Percentiles rank a stretch among this genome's conserved stretches.
These are phyloP conservation scores for Calonectris borealis DNA, from an alignment of 2,113 vertebrate genomes.

Conservation along the genomic window DNA sequence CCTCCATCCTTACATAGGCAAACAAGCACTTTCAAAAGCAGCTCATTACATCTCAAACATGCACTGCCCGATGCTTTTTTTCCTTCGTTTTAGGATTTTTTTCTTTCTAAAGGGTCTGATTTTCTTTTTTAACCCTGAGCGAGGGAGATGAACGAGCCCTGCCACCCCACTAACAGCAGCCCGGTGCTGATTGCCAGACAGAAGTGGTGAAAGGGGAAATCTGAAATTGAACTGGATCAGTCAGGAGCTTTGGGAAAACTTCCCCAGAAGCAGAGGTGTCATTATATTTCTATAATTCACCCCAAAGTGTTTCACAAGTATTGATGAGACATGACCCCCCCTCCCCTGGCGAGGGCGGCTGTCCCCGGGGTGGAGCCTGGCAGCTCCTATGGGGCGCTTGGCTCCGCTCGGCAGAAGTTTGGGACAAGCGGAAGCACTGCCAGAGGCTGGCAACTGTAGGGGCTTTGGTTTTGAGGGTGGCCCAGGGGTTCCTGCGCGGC, in stretches of 20 bases:
- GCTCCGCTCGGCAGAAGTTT: rapidly evolving
- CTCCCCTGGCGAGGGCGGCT: background rate
- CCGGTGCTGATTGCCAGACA: background rate
- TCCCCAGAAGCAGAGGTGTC: background rate
- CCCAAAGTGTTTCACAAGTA: background rate
- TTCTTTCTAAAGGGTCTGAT: background rate
- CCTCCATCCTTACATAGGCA: background rate
- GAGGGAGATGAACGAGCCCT: background rate
- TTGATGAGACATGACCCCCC: background rate
- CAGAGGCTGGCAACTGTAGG: background rate
- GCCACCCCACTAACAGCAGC: background rate
- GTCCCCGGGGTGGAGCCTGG: background rate
- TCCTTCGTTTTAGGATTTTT: background rate
- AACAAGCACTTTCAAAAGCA: background rate
- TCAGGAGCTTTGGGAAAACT: background rate
- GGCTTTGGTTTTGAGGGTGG: background rate
- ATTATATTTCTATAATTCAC: background rate
- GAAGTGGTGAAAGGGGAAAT: background rate
- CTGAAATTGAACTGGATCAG: background rate
- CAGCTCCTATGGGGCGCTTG: background rate
- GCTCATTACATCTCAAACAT: background rate
- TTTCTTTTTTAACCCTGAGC: background rate
- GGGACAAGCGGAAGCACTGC: background rate
- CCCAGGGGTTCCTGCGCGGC: background rate
- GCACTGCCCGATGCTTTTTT: background rate